A percentile compares a stretch with the other conserved stretches of the same genome.
Conservation (phyloP, 1,140 invertebrate genomes). For the Brachystomella parvula region DNA sequence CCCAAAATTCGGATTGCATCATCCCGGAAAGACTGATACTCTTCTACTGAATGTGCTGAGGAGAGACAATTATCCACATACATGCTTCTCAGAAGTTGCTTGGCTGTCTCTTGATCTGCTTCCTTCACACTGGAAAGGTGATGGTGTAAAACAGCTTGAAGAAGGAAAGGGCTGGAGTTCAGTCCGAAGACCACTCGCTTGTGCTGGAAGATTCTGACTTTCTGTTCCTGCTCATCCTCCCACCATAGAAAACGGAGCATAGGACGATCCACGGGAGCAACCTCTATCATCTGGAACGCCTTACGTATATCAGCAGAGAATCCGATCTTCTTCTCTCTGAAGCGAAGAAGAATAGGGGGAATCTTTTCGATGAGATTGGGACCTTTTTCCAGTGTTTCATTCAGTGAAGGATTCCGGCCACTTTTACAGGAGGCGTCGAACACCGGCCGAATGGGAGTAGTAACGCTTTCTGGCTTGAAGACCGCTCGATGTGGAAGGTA, state of each 20-base stretch:
- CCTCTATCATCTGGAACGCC: conserved; percentile 43
- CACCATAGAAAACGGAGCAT: conserved; percentile 28
- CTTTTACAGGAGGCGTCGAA: conserved; percentile 37
- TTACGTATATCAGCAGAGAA: conserved; percentile 43
- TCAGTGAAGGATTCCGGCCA: conserved; percentile 39
- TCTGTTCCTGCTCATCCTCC: conserved; percentile 1
- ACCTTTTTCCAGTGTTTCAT: conserved; percentile 42
- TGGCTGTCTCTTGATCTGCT: not conserved
- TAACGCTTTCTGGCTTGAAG: conserved; percentile 31
- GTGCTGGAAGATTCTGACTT: conserved; percentile 17
- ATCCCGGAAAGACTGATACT: conserved; percentile 33
- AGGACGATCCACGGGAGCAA: conserved; percentile 37
- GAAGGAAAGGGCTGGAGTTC: conserved; percentile 25
- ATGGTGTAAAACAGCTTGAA: conserved; percentile 22
- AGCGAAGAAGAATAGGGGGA: conserved; percentile 41
- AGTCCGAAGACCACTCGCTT: conserved; percentile 31
- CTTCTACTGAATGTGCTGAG: conserved; percentile 31
- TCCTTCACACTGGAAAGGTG: conserved; percentile 9
- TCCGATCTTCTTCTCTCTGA: conserved; percentile 41
- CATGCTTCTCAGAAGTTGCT: not conserved
- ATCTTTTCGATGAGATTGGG: conserved; percentile 43
- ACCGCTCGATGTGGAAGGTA: conserved; percentile 41
- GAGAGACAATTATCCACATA: conserved; percentile 37
- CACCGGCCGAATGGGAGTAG: conserved; percentile 41
- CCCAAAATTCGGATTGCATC: conserved; percentile 32